Conservation (phyloP, 2,888 invertebrate species). For the Heliothis peltigera region DNA sequence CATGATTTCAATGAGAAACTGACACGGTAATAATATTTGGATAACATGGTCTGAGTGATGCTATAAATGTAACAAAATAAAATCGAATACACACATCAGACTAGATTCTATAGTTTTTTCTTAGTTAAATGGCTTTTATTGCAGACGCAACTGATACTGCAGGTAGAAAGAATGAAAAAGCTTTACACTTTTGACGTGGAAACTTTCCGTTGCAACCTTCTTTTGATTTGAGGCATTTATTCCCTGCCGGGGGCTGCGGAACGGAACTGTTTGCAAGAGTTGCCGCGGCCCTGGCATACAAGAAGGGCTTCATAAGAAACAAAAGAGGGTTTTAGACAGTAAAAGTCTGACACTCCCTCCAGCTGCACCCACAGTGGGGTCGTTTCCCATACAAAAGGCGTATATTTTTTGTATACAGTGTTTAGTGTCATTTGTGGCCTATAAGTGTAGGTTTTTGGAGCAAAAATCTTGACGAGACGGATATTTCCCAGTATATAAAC, state of each 20-base stretch:
- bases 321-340: no score
- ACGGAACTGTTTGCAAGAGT: no score
- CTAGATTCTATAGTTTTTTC: slow-evolving; percentile 25
- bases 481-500: slow-evolving; percentile 46
- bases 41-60: slow-evolving; percentile 33
- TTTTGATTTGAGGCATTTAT: neutral
- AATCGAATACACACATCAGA: slow-evolving; percentile 50
- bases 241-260: no score
- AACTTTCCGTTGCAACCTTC: slow-evolving; percentile 3
- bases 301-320: no score
- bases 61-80: slow-evolving; percentile 38
- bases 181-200: no score
- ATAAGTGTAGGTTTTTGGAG: slow-evolving; percentile 6
- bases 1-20: neutral
- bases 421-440: slow-evolving; percentile 15
- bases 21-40: slow-evolving; percentile 10
- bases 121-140: slow-evolving; percentile 38
- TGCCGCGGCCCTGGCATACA: no score
- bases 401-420: neutral
- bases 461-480: slow-evolving; percentile 33
- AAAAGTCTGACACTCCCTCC: no score
- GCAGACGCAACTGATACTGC: slow-evolving; percentile 14
- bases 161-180: slow-evolving; percentile 14
- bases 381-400: no score
- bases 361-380: no score